A percentile compares a stretch with the other conserved stretches of the same genome.
Evolutionary conservation across 2,113 vertebrate species (phyloP).

Genomic region (Sturnira hondurensis): DNA sequence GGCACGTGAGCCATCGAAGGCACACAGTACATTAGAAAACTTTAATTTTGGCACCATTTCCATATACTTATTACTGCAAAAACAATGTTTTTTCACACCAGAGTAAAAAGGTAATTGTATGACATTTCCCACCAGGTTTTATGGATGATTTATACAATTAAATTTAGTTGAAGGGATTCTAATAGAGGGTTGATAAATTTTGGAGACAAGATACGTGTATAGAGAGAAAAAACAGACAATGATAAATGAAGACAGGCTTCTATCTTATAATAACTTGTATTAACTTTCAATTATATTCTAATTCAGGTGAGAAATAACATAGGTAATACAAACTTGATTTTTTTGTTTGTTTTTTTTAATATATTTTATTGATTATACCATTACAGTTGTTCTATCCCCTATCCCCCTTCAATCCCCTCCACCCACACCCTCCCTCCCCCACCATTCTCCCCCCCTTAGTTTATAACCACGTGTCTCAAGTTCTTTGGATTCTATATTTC

Average conservation of each 20-base stretch:
- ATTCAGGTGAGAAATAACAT: background rate
- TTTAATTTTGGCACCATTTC: background rate
- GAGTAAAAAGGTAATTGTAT: background rate
- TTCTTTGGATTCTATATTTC: too few relatives aligned
- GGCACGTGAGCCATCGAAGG: background rate
- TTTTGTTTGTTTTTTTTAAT: too few relatives aligned
- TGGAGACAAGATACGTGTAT: background rate
- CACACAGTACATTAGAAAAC: background rate
- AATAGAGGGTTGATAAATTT: constrained; percentile 7
- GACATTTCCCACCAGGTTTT: constrained; percentile 21
- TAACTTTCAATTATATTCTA: constrained; percentile 22
- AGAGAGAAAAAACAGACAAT: constrained; percentile 17
- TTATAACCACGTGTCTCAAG: too few relatives aligned
- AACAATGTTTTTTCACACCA: background rate
- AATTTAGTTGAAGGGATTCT: constrained; percentile 21
- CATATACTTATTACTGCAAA: background rate
- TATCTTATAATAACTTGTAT: constrained; percentile 2
- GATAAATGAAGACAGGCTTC: constrained; percentile 20
- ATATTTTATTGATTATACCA: too few relatives aligned
- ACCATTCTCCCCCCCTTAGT: too few relatives aligned
- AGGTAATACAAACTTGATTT: background rate
- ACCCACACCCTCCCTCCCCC: too few relatives aligned
- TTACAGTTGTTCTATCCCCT: too few relatives aligned
- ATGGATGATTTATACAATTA: constrained; percentile 32
- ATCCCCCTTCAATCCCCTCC: too few relatives aligned